Percentiles rank a stretch among this genome's conserved stretches.
phyloP scores from a whole-genome alignment of 2,113 vertebrate genomes.

The Scolopax mira region DNA sequence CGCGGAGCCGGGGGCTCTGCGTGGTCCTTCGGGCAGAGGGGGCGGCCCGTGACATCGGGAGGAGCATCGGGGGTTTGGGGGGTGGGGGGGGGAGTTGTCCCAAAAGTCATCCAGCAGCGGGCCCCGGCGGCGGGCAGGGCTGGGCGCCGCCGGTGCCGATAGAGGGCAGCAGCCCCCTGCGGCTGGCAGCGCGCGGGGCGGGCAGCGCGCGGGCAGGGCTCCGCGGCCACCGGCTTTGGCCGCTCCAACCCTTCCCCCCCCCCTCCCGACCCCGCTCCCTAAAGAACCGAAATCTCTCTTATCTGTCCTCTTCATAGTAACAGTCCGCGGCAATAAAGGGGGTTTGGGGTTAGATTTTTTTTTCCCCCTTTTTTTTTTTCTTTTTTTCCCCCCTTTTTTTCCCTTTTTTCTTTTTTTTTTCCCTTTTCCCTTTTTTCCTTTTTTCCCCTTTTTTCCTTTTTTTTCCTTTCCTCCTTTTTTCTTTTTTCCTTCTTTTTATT shows the following conservation, averaged over 20 bases:
- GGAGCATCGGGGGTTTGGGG: too few relatives aligned
- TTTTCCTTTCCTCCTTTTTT: too few relatives aligned
- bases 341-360: too few relatives aligned
- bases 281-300: background rate
- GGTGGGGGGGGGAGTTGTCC: too few relatives aligned
- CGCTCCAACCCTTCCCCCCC: background rate
- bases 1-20: background rate
- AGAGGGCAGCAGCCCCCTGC: conserved; percentile 89
- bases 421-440: too few relatives aligned
- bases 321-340: too few relatives aligned
- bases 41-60: background rate
- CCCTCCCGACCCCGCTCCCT: accelerated
- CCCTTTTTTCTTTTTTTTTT: too few relatives aligned
- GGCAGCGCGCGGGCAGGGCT: background rate
- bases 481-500: too few relatives aligned
- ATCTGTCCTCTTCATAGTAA: background rate
- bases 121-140: background rate
- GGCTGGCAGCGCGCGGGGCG: background rate
- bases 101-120: background rate
- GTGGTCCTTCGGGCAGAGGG: background rate
- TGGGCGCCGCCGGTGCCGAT: conserved; percentile 54
- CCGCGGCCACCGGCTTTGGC: background rate
- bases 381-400: too few relatives aligned
- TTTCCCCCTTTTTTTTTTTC: background rate
- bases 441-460: too few relatives aligned